Conservation (phyloP, 2,888 invertebrate species). For the Plutella xylostella region DNA sequence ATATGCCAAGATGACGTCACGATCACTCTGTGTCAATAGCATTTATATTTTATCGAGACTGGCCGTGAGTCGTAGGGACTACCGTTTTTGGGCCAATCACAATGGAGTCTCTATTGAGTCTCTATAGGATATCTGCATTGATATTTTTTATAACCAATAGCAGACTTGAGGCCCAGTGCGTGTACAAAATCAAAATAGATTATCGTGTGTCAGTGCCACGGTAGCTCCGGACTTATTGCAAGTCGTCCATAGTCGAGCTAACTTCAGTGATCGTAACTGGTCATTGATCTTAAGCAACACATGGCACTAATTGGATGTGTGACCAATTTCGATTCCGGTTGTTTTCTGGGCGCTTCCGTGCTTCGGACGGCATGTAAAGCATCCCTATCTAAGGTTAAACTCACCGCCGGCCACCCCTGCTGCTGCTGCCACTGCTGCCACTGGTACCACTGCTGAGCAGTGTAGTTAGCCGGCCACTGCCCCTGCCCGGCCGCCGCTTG, state of each 20-base stretch:
- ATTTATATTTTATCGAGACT: too few relatives aligned
- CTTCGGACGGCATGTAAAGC: background rate
- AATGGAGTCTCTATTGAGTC: too few relatives aligned
- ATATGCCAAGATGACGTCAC: too few relatives aligned
- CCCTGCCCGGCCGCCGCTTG: slow-evolving; percentile 26
- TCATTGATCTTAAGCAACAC: background rate
- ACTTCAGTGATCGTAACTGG: background rate
- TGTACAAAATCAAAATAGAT: too few relatives aligned
- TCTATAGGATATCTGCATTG: too few relatives aligned
- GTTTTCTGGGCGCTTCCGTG: background rate
- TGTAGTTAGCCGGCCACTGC: slow-evolving; percentile 35
- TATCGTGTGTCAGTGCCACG: background rate
- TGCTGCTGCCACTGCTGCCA: slow-evolving; percentile 65
- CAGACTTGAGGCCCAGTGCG: too few relatives aligned
- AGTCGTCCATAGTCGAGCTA: background rate
- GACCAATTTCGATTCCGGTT: background rate
- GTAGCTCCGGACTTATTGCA: background rate
- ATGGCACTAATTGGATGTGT: background rate
- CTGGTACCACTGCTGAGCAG: slow-evolving; percentile 61
- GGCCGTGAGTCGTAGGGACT: too few relatives aligned
- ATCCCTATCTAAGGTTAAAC: slow-evolving; percentile 3
- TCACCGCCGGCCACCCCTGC: slow-evolving; percentile 50
- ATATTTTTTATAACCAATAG: too few relatives aligned
- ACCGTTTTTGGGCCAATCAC: too few relatives aligned
- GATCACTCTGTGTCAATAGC: too few relatives aligned